These are phyloP conservation scores for Phymastichus coffea DNA, from an alignment of 1,140 invertebrate species.

Conservation along the genomic window DNA sequence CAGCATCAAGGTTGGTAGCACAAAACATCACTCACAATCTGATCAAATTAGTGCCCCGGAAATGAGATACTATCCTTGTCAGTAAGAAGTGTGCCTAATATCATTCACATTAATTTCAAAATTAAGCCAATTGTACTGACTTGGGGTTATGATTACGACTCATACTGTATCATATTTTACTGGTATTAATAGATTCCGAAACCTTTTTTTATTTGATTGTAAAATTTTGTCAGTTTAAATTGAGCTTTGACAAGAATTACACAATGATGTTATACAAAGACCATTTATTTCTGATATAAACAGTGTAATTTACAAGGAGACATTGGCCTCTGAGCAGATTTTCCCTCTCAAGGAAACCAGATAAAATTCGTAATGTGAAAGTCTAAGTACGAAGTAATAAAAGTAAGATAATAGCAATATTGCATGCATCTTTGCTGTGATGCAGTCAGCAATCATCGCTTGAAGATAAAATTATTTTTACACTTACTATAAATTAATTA, in stretches of 20 bases:
- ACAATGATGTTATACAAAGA: too few relatives aligned
- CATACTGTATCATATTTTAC: neutral
- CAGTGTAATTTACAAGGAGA: slow-evolving; percentile 1
- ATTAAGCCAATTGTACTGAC: slow-evolving; percentile 19
- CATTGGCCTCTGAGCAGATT: slow-evolving; percentile 18
- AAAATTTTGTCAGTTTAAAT: too few relatives aligned
- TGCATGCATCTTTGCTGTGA: neutral
- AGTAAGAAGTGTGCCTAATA: slow-evolving; percentile 22
- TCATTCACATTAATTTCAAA: slow-evolving; percentile 23
- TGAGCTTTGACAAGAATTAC: too few relatives aligned
- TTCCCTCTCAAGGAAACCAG: slow-evolving; percentile 18
- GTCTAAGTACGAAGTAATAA: slow-evolving; percentile 15
- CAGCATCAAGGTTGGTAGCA: slow-evolving; percentile 14
- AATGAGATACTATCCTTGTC: slow-evolving; percentile 26
- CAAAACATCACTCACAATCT: slow-evolving; percentile 19
- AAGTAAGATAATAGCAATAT: slow-evolving; percentile 1
- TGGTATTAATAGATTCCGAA: too few relatives aligned
- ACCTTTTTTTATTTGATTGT: too few relatives aligned
- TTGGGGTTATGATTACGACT: slow-evolving; percentile 9
- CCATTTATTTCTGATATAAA: neutral
- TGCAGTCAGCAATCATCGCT: slow-evolving; percentile 5
- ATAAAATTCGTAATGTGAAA: slow-evolving; percentile 13
- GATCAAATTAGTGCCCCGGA: slow-evolving; percentile 24
- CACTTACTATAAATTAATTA: slow-evolving; percentile 9
- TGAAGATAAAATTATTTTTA: neutral